phyloP scores from a whole-genome alignment of 2,888 invertebrate genomes.

The Sesia bembeciformis region DNA sequence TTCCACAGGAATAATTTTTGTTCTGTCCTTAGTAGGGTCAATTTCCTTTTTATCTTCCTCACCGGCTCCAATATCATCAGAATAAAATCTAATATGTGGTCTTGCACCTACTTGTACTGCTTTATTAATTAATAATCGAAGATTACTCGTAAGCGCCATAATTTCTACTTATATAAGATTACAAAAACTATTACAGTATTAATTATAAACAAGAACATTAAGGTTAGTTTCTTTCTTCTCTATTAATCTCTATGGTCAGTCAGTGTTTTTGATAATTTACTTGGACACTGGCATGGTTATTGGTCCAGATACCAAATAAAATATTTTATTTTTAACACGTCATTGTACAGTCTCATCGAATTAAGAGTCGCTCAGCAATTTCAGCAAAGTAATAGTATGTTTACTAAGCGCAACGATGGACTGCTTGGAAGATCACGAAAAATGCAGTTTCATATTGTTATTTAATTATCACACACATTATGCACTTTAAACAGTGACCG shows the following conservation, averaged over 20 bases:
- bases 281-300: background rate
- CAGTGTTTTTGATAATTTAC: background rate
- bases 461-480: too few relatives aligned
- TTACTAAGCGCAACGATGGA: background rate
- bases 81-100: conserved; percentile 31
- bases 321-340: too few relatives aligned
- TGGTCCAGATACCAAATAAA: too few relatives aligned
- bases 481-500: too few relatives aligned
- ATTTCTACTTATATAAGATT: background rate
- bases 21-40: conserved; percentile 77
- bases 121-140: conserved; percentile 36
- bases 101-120: conserved; percentile 26
- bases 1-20: conserved; percentile 81
- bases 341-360: too few relatives aligned
- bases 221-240: background rate
- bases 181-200: background rate
- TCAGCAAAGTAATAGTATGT: background rate
- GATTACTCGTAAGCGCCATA: conserved; percentile 40
- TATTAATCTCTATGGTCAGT: background rate
- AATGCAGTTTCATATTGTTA: too few relatives aligned
- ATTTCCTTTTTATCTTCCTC: conserved; percentile 35
- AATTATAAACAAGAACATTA: background rate
- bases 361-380: too few relatives aligned
- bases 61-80: conserved; percentile 24
- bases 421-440: background rate